phyloP scores from a whole-genome alignment of 2,888 invertebrate genomes.

The Melieria picta region DNA sequence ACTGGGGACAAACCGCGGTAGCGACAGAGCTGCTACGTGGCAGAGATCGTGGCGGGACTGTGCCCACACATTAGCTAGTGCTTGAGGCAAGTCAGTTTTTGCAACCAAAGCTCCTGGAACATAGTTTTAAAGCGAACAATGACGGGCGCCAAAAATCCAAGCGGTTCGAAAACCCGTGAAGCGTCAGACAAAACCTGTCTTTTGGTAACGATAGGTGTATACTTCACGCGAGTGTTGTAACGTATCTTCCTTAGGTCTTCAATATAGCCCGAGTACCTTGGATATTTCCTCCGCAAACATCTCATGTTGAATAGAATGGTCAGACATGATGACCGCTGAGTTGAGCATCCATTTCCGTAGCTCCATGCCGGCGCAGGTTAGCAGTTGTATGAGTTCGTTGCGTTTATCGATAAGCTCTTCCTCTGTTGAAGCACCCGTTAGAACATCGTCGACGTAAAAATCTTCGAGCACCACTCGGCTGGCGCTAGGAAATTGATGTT shows the following conservation, averaged over 20 bases:
- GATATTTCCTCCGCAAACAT: background rate
- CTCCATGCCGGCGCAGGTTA: background rate
- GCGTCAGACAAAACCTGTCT: constrained; percentile 24
- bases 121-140: no score
- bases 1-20: no score
- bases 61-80: no score
- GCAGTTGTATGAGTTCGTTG: background rate
- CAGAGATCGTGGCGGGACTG: no score
- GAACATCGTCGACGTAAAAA: constrained; percentile 42
- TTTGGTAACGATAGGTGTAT: background rate
- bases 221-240: background rate
- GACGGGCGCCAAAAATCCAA: no score
- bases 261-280: constrained; percentile 16
- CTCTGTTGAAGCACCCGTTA: constrained; percentile 34
- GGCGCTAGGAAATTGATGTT: constrained; percentile 33
- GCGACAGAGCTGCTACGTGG: no score
- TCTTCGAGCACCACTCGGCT: constrained; percentile 34
- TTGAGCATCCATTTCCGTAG: constrained; percentile 22
- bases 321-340: background rate
- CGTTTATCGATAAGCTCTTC: constrained; percentile 13
- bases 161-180: constrained; percentile 24
- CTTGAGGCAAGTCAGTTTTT: no score
- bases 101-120: no score
- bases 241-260: constrained; percentile 13
- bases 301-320: background rate